Conservation (phyloP, 2,888 invertebrate genomes). For the Napeogenes sylphis region DNA sequence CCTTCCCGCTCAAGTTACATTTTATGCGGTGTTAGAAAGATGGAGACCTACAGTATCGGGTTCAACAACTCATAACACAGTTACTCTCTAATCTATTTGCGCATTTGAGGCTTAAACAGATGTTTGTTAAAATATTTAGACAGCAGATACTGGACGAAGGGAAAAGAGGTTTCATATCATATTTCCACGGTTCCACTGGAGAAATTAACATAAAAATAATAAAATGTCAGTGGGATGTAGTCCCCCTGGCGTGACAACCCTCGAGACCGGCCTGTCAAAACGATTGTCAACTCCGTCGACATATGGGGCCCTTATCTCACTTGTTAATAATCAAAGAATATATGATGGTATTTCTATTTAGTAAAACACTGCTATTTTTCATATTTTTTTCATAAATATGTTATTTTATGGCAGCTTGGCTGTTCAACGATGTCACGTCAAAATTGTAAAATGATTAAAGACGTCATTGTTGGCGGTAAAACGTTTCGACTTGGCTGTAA, state of each 20-base stretch:
- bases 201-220: slow-evolving; percentile 71
- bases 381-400: neutral
- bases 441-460: neutral
- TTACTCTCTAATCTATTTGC: slow-evolving; percentile 20
- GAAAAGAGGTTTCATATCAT: slow-evolving; percentile 24
- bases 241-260: slow-evolving; percentile 47
- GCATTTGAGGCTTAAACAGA: slow-evolving; percentile 15
- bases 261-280: slow-evolving; percentile 50
- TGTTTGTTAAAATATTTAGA: slow-evolving; percentile 22
- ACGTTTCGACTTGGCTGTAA: slow-evolving; percentile 24
- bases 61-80: slow-evolving; percentile 28
- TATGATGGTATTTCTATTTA: slow-evolving; percentile 7
- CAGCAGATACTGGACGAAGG: slow-evolving; percentile 22
- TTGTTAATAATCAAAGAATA: slow-evolving; percentile 36
- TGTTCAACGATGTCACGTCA: neutral
- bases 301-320: slow-evolving; percentile 40
- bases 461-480: neutral
- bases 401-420: no score
- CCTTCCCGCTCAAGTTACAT: slow-evolving; percentile 44
- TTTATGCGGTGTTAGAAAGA: slow-evolving; percentile 45
- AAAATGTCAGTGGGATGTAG: slow-evolving; percentile 54
- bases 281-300: slow-evolving; percentile 52
- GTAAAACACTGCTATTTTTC: neutral
- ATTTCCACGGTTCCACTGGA: slow-evolving; percentile 49
- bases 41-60: slow-evolving; percentile 27